Percentiles rank a stretch among this genome's conserved stretches.
Conservation (phyloP, 2,797 vertebrate genomes). For the Alauda arvensis region DNA sequence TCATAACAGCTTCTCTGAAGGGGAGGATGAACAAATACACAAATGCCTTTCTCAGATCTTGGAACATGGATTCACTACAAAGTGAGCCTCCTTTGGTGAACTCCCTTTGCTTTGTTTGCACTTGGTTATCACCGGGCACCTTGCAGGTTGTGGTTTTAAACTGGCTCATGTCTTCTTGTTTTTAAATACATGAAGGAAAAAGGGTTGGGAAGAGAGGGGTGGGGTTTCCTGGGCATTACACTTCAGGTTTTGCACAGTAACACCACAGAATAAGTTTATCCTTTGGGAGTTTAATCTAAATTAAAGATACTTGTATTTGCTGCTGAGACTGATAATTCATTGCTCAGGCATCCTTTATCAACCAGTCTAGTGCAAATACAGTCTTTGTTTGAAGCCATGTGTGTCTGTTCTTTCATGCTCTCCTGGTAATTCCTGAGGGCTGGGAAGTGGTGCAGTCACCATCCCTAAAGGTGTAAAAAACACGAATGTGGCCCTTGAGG, state of each 20-base stretch:
- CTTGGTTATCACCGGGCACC: slow-evolving; percentile 26
- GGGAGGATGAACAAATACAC: not conserved
- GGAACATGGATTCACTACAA: not conserved
- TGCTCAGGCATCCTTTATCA: slow-evolving; percentile 33
- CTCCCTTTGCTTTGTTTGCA: slow-evolving; percentile 49
- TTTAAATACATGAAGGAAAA: slow-evolving; percentile 9
- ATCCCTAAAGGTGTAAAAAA: not conserved
- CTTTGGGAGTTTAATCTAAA: slow-evolving; percentile 58
- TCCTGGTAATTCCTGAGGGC: not conserved
- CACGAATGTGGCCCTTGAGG: not conserved
- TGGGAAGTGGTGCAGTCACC: not conserved
- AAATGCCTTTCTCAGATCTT: not conserved
- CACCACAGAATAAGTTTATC: slow-evolving; percentile 11
- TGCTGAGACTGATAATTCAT: slow-evolving; percentile 45
- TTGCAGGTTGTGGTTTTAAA: slow-evolving; percentile 41
- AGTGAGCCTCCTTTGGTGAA: slow-evolving; percentile 10
- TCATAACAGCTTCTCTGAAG: not conserved
- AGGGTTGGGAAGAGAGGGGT: not conserved
- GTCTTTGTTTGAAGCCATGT: slow-evolving; percentile 49
- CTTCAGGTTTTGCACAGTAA: slow-evolving; percentile 27
- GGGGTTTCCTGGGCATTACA: not conserved
- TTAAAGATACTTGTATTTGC: slow-evolving; percentile 69
- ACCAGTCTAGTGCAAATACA: slow-evolving; percentile 49
- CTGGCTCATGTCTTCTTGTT: slow-evolving; percentile 40
- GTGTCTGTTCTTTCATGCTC: slow-evolving; percentile 36